A percentile compares a stretch with the other conserved stretches of the same genome.
Conservation (phyloP, 2,888 invertebrate species). For the Amphipoea oculea region DNA sequence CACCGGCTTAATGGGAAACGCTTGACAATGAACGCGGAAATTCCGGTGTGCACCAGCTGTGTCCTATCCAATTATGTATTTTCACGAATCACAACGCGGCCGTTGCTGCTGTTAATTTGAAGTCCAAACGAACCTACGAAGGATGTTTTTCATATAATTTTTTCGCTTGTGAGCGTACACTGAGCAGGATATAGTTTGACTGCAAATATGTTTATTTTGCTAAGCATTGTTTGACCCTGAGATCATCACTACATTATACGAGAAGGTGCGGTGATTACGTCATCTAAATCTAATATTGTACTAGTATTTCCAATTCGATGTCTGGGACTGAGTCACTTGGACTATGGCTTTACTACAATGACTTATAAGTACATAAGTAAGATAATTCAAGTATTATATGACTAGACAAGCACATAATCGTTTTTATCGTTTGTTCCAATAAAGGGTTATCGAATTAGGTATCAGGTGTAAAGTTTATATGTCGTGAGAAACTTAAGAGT, state of each 20-base stretch:
- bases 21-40: constrained; percentile 83
- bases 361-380: constrained; percentile 24
- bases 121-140: constrained; percentile 19
- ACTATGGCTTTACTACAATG: constrained; percentile 11
- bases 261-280: constrained; percentile 56
- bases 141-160: constrained; percentile 14
- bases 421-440: constrained; percentile 38
- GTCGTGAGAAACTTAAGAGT: constrained; percentile 49
- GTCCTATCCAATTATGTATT: constrained; percentile 78
- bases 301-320: constrained; percentile 42
- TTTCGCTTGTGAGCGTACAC: constrained; percentile 1
- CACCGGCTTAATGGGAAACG: constrained; percentile 78
- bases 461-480: constrained; percentile 15
- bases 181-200: constrained; percentile 46
- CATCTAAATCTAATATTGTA: constrained; percentile 49
- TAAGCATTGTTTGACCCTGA: constrained; percentile 51
- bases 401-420: constrained; percentile 7
- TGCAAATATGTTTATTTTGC: constrained; percentile 49
- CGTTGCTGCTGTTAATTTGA: constrained; percentile 66
- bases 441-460: constrained; percentile 46
- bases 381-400: constrained; percentile 33
- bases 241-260: constrained; percentile 46
- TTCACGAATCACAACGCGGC: constrained; percentile 76
- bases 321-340: constrained; percentile 46
- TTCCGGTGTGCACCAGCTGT: constrained; percentile 79